Conservation (phyloP, 2,888 invertebrate genomes). For the Pherbina coryleti region DNA sequence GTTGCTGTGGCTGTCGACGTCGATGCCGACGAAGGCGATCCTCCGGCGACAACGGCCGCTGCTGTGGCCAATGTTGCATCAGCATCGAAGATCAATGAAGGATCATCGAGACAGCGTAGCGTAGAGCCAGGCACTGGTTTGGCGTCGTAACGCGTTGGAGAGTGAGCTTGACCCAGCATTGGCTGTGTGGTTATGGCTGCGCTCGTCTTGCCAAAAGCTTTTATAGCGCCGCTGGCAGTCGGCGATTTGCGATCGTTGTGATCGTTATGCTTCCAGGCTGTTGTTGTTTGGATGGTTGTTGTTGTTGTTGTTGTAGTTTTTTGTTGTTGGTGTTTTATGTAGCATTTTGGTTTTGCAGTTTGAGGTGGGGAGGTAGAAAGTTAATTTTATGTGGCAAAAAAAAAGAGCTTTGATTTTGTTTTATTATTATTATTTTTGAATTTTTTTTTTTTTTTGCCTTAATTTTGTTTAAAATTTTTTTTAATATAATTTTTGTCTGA, state of each 20-base stretch:
- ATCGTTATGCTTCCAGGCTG: slow-evolving; percentile 60
- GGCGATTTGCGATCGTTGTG: slow-evolving; percentile 46
- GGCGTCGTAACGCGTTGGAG: slow-evolving; percentile 46
- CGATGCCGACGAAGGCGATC: slow-evolving; percentile 48
- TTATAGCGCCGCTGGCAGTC: slow-evolving; percentile 57
- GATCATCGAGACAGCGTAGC: slow-evolving; percentile 73
- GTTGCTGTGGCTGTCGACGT: slow-evolving; percentile 59
- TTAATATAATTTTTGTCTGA: slow-evolving; percentile 47
- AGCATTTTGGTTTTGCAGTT: slow-evolving; percentile 56
- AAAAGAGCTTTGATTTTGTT: slow-evolving; percentile 48
- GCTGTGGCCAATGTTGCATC: slow-evolving; percentile 45
- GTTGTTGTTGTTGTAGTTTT: slow-evolving; percentile 53
- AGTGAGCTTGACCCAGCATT: slow-evolving; percentile 29
- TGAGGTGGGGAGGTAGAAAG: slow-evolving; percentile 49
- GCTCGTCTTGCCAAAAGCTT: slow-evolving; percentile 46
- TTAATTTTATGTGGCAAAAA: slow-evolving; percentile 48
- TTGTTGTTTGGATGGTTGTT: slow-evolving; percentile 52
- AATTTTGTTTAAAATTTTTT: slow-evolving; percentile 45
- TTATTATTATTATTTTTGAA: slow-evolving; percentile 51
- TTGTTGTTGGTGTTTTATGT: slow-evolving; percentile 49
- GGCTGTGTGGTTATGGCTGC: slow-evolving; percentile 53
- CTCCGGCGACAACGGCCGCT: slow-evolving; percentile 45
- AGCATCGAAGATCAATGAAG: slow-evolving; percentile 69
- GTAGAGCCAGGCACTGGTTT: slow-evolving; percentile 71
- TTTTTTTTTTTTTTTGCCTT: slow-evolving; percentile 45